Percentiles rank a stretch among this genome's conserved stretches.
phyloP scores from a whole-genome alignment of 2,797 vertebrate species.

The Rhincodon typus region DNA sequence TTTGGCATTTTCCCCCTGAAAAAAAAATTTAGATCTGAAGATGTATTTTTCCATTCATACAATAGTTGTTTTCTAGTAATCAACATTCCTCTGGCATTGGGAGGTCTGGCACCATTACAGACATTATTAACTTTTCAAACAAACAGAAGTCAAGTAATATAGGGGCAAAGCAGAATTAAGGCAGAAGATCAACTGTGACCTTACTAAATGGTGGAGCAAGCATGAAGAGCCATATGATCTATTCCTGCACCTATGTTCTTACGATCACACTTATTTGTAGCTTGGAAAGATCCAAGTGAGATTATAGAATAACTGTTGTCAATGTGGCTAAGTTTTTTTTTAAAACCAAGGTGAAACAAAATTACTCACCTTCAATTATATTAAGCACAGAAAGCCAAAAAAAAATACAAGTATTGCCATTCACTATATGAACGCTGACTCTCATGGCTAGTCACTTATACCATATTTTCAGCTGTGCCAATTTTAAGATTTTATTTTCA shows the following conservation, averaged over 20 bases:
- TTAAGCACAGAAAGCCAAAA: too few species aligned
- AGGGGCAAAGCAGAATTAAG: neutral
- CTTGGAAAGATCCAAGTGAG: neutral
- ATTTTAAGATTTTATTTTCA: neutral
- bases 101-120: neutral
- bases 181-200: neutral
- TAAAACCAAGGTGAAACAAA: neutral
- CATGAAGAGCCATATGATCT: neutral
- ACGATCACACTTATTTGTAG: neutral
- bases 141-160: neutral
- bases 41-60: neutral
- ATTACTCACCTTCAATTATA: neutral
- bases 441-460: neutral
- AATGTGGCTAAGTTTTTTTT: neutral
- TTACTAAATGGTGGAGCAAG: neutral
- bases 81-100: neutral
- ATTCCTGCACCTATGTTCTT: neutral
- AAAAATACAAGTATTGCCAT: too few species aligned
- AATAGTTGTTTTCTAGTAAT: neutral
- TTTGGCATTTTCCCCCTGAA: slow-evolving; percentile 66
- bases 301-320: neutral
- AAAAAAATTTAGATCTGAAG: neutral
- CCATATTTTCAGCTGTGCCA: neutral
- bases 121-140: neutral
- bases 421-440: too few species aligned